These are phyloP conservation scores for Gymnocypris eckloni DNA, from an alignment of 2,797 vertebrate species.

Conservation along the genomic window DNA sequence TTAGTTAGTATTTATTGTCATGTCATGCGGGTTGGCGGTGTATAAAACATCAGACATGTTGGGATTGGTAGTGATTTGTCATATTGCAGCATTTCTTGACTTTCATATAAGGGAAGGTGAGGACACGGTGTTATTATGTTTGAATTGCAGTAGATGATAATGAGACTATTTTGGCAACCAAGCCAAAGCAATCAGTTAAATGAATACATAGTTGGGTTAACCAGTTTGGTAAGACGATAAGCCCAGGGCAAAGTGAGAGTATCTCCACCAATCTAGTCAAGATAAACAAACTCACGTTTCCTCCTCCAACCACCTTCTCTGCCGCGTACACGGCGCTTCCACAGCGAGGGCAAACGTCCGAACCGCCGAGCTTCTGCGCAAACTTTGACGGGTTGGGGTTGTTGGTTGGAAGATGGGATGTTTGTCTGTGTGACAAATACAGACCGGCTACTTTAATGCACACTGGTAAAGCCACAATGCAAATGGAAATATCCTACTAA, in stretches of 20 bases:
- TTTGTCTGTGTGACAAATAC: constrained; percentile 71
- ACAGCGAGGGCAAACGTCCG: constrained; percentile 91
- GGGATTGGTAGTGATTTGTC: neutral
- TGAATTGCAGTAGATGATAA: neutral
- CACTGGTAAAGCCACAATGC: neutral
- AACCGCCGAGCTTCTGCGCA: constrained; percentile 83
- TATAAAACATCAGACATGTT: neutral
- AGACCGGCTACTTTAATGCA: neutral
- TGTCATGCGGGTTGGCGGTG: neutral
- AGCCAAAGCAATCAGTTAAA: neutral
- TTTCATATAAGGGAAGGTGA: neutral
- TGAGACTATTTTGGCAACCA: neutral
- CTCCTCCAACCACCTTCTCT: constrained; percentile 92
- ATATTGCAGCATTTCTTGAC: neutral
- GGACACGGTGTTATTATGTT: neutral
- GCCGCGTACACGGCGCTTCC: constrained; percentile 89
- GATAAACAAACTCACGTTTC: constrained; percentile 83
- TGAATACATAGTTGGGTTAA: neutral
- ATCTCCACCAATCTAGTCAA: neutral
- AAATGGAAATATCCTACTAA: constrained; percentile 70
- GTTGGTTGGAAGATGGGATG: constrained; percentile 83
- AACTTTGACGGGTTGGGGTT: constrained; percentile 89
- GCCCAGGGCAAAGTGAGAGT: neutral
- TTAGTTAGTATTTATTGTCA: neutral
- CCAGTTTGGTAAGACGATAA: too few species aligned